phyloP scores from a whole-genome alignment of 2,888 invertebrate species.

The Xiphydria camelus region DNA sequence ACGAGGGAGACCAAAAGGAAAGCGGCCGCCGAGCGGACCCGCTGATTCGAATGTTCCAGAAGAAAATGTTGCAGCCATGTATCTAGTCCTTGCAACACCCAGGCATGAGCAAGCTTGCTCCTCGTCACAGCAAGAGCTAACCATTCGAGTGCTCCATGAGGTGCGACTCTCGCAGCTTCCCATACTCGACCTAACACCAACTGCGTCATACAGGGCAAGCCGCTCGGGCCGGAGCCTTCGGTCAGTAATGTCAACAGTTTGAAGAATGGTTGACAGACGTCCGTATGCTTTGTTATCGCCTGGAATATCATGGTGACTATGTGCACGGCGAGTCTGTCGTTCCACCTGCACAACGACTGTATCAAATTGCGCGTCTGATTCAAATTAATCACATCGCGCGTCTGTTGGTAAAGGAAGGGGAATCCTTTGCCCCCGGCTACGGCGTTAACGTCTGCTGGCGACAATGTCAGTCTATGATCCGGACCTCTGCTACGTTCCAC shows the following conservation, averaged over 20 bases:
- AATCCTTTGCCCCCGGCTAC: slow-evolving; percentile 90
- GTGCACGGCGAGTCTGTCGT: slow-evolving; percentile 84
- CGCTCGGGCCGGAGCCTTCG: slow-evolving; percentile 79
- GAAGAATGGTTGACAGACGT: slow-evolving; percentile 91
- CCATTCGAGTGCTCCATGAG: slow-evolving; percentile 92
- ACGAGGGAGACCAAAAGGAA: slow-evolving; percentile 87
- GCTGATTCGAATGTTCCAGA: slow-evolving; percentile 80
- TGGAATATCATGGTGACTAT: slow-evolving; percentile 89
- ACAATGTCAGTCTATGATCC: slow-evolving; percentile 71
- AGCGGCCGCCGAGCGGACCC: slow-evolving; percentile 89
- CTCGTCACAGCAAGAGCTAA: slow-evolving; percentile 75
- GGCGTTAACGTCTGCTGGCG: slow-evolving; percentile 78
- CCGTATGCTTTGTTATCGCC: slow-evolving; percentile 87
- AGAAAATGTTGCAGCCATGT: slow-evolving; percentile 90
- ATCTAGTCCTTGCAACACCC: slow-evolving; percentile 90
- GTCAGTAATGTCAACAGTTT: slow-evolving; percentile 86
- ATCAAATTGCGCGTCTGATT: slow-evolving; percentile 90
- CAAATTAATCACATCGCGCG: slow-evolving; percentile 89
- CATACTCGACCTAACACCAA: slow-evolving; percentile 85
- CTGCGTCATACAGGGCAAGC: slow-evolving; percentile 89
- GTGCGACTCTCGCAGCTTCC: slow-evolving; percentile 88
- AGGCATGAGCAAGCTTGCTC: slow-evolving; percentile 87
- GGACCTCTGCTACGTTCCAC: slow-evolving; percentile 86
- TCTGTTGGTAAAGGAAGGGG: slow-evolving; percentile 92
- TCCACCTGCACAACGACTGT: slow-evolving; percentile 89